Evolutionary conservation across 2,113 vertebrate genomes (phyloP), one percentile per base, ranked within the genome.

Genomic region (Alethe castanea): DNA sequence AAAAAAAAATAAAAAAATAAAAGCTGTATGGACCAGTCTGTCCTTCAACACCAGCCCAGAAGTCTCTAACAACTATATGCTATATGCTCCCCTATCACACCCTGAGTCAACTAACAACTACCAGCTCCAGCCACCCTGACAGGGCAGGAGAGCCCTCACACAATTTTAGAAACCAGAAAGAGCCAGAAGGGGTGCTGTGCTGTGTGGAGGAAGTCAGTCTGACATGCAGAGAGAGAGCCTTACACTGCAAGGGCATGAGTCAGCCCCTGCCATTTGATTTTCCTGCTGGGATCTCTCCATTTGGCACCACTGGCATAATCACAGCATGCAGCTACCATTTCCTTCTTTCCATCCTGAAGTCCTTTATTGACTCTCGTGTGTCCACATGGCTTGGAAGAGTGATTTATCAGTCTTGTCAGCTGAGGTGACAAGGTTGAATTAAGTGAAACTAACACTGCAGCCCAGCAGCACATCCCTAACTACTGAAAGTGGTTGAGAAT

Each of bases 171-270:
- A 93, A 70, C 18, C 15, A 54, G 53, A 54, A 44, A 29, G 40
- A 65, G 50, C 15, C 47, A 52, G 87, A 44, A 71, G 13, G 8
- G 47, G 15, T 19, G 11, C 31, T 66, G 57, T 16, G 14, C 19
- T 48, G 18, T 29, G 25, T 28, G 22, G 14, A 28, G 9, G 28
- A 26, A 57, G 7, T 20, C 40, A 47, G 18, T 3, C 22, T 42
- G n/a, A 56, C 17, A 26, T 1, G 12, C 62, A 65, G 62, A 33
- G 61, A 23, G 18, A 18, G 12, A 57, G 8, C 18, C 45, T 86
- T 38, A 19, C 5, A 7, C 28, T 48, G 20, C 0, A 0, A 60
- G 22, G 35, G 29, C 57, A 61, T 0, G 0, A 26, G 10, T 19
- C 44, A 53, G 25, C 16, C 64, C 28, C 7, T 3, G 33, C 17